phyloP scores from a whole-genome alignment of 2,113 vertebrate genomes.

The Mus pahari region DNA sequence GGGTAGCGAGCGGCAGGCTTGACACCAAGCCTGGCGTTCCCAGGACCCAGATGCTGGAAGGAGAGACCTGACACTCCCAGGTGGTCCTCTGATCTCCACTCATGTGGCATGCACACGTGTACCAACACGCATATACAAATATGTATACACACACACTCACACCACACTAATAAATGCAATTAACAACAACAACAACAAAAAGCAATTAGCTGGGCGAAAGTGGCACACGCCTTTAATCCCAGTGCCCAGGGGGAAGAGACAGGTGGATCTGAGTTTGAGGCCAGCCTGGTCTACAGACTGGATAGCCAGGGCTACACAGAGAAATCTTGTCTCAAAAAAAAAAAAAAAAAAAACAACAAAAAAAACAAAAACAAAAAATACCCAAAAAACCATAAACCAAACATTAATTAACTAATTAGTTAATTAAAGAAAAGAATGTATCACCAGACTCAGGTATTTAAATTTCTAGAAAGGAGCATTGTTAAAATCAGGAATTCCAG shows the following conservation, averaged over 20 bases:
- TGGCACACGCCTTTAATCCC: background rate
- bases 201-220: background rate
- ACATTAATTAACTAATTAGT: background rate
- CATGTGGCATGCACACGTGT: background rate
- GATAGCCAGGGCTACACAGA: background rate
- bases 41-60: background rate
- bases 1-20: background rate
- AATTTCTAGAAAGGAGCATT: background rate
- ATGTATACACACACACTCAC: background rate
- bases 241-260: background rate
- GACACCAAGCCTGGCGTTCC: background rate
- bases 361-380: no score
- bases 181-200: background rate
- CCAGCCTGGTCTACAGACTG: background rate
- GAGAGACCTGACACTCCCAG: background rate
- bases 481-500: background rate
- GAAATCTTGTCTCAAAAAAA: background rate
- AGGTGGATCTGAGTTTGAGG: background rate
- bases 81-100: background rate
- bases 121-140: background rate
- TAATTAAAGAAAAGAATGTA: background rate
- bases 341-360: no score
- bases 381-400: background rate
- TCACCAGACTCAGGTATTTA: background rate
- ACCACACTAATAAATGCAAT: background rate